Evolutionary conservation across 35 echinoderm and acorn worm species (phyloP), one percentile per base, ranked within the genome.

Genomic region (Ophiothrix spiculata): DNA sequence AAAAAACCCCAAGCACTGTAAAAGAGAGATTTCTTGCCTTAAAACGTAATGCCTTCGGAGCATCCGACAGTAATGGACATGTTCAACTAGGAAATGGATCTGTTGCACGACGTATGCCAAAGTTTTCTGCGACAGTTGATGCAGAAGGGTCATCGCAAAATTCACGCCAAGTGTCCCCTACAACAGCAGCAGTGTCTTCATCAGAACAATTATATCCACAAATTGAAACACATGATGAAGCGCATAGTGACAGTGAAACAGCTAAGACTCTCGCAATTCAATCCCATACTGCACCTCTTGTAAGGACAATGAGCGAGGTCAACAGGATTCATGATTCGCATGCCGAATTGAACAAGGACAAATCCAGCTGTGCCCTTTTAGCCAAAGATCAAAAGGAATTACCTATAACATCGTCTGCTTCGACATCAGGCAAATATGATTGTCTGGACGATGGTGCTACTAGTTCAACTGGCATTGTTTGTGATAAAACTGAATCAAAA

Each of bases 1-100:
- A 69, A 25, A 69, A 28, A 69, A 69, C 60, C 29, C 6, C 8
- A 10, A 69, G 60, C 60, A 69, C 16, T 69, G 60, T 69, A 69
- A 69, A 69, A 69, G 60, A 69, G 16, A 69, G 60, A 69, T 69
- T 69, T 15, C 60, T 69, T 69, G 60, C 60, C 60, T 69, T 69
- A 69, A 69, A 69, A 69, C 17, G 29, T 15, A 69, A 69, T 69
- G 25, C 60, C 60, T 69, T 69, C 29, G 60, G 60, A 15, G 17
- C 60, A 28, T 25, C 17, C 60, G 29, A 25, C 29, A 28, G 3
- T 12, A 69, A 69, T 69, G 60, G 60, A 69, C 60, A 69, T 69
- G 60, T 69, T 69, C 60, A 69, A 69, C 23, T 69, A 2, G 60
- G 60, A 69, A 69, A 69, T n/a, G 60, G 60, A n/a, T 69, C 60